Conservation (phyloP, 92 coral and sea anemone genomes). For the Porites cylindrica region DNA sequence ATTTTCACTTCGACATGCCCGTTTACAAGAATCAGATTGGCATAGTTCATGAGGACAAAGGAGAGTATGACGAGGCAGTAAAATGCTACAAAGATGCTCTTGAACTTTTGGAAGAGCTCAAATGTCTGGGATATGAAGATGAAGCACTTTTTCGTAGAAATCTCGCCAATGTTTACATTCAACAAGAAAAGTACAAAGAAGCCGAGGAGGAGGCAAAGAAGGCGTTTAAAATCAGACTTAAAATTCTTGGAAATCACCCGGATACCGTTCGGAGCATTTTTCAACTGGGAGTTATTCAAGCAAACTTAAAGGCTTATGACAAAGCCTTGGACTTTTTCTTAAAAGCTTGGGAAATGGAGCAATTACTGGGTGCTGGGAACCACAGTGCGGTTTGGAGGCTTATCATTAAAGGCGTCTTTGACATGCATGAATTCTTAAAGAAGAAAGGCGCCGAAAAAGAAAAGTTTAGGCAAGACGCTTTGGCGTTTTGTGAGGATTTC, state of each 20-base stretch:
- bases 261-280: constrained; percentile 72
- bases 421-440: neutral
- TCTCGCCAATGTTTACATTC: constrained; percentile 68
- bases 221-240: constrained; percentile 58
- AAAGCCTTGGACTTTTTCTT: constrained; percentile 55
- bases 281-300: constrained; percentile 63
- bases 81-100: constrained; percentile 61
- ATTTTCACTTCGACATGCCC: constrained; percentile 71
- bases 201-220: constrained; percentile 60
- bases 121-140: constrained; percentile 55
- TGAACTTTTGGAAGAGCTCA: constrained; percentile 56
- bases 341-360: constrained; percentile 76
- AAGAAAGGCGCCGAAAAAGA: neutral
- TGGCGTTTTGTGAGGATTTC: constrained; percentile 19
- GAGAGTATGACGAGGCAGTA: constrained; percentile 51
- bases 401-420: constrained; percentile 27
- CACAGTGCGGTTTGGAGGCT: constrained; percentile 61
- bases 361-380: constrained; percentile 51
- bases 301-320: constrained; percentile 30
- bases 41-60: constrained; percentile 44
- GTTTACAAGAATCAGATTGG: constrained; percentile 76
- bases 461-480: constrained; percentile 11
- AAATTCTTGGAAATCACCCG: constrained; percentile 64
- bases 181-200: constrained; percentile 40
- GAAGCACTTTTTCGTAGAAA: constrained; percentile 70